Evolutionary conservation across 2,888 invertebrate species (phyloP), one percentile per base, ranked within the genome.

Genomic region (Lymantria monacha): DNA sequence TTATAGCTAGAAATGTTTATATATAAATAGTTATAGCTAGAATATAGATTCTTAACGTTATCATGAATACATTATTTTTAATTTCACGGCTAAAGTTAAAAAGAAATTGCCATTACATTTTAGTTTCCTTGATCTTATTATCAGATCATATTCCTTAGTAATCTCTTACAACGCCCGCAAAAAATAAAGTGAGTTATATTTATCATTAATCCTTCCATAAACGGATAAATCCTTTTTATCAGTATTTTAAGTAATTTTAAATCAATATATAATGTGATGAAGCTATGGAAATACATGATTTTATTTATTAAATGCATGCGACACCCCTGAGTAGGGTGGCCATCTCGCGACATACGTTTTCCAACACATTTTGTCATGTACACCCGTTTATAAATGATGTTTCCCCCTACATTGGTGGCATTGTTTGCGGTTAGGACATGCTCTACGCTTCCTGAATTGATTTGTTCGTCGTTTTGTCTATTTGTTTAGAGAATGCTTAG

Each of bases 311-410:
- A 22, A 22, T 22, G 22, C 14, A 33, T 12, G 42, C 45, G 49
- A 40, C 51, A 56, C 50, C 65, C 61, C 63, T 59, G 41, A 46
- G 45, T 64, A 56, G 66, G 69, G 72, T 72, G 72, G 61, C 70
- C 67, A 72, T 64, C 44, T 48, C 46, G 43, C 52, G 51, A 52
- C 53, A 69, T 64, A 66, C 49, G 64, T 59, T 64, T 61, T 44
- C 43, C 44, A 41, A 51, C 51, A 60, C 52, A 58, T 58, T 64
- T 62, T 55, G 57, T 60, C 55, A 52, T 51, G 44, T 58, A 46
- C 44, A 46, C 53, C 42, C 22, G 45, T 50, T 10, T 45, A 61
- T 53, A 57, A 58, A 59, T 58, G 54, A 65, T 53, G 37, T 12
- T 31, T 44, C 42, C 48, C 56, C 53, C 56, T 45, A n/a, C 13